Base-by-base conservation (phyloP, 2,888 invertebrate genomes). In the Mythimna lalbum region DNA sequence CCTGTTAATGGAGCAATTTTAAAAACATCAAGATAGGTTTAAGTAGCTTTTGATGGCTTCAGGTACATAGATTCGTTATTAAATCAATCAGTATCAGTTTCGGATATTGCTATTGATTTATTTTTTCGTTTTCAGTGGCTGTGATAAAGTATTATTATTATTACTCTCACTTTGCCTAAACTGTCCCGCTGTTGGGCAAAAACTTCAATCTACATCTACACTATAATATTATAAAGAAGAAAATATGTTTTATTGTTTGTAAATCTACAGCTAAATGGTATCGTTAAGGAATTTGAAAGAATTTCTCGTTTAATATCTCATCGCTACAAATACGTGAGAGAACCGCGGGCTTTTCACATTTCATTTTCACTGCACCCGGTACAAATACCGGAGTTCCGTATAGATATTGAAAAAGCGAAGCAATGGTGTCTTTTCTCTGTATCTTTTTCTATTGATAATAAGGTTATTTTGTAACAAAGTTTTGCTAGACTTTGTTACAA, bases 1-100 rank as follows among this genome's bases (percentile, higher is more conserved):
- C 36, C 57, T 57, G 57, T 36, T 56, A 63, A 60, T 36, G 47
- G 21, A 47, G 19, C 33, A 14, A 59, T 19, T 70, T 59, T 69
- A 7, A 39, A 76, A 69, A 47, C 27, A 47, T 36, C 27, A 5
- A 50, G 1, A 27, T 56, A 23, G 2, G 33, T 43, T 66, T 66
- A 17, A 12, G 50, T 27, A 27, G 6, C 17, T 43, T 23, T 73
- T 27, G 19, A 27, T 31, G 31, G 9, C n/a, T 23, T 50, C 5
- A n/a, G 12, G 12, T 56, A n/a, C 12, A 1, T 10, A 6, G 14
- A 3, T 36, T 36, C n/a, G 6, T 14, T 36, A 57, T 14, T 56
- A 10, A 1, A 7, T 27, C 2, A 17, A 52, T 19, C 43, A n/a
- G n/a, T n/a, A 9, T n/a, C 4, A n/a, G n/a, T 49, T 7, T n/a